phyloP scores from a whole-genome alignment of 2,888 invertebrate species.

The Sipha maydis region DNA sequence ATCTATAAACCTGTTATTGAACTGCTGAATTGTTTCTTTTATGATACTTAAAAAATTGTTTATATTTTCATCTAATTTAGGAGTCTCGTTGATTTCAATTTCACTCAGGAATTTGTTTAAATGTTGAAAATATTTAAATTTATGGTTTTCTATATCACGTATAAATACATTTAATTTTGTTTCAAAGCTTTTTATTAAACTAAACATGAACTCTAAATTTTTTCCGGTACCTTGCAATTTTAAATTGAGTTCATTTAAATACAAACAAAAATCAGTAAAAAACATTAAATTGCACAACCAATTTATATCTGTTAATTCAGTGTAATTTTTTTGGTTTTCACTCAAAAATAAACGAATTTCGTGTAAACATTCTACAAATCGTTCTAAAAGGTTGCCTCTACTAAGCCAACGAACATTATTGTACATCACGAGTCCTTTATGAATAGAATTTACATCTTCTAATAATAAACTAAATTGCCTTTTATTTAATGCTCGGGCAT shows the following conservation, averaged over 20 bases:
- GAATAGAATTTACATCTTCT: constrained; percentile 34
- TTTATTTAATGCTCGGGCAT: constrained; percentile 34
- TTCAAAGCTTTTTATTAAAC: constrained; percentile 38
- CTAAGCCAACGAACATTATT: constrained; percentile 63
- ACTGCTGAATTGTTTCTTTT: constrained; percentile 11
- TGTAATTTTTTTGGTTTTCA: constrained; percentile 35
- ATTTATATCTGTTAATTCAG: constrained; percentile 34
- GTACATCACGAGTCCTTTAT: constrained; percentile 62
- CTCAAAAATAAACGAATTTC: constrained; percentile 53
- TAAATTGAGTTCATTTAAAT: constrained; percentile 29
- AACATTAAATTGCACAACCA: constrained; percentile 26
- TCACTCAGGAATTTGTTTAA: constrained; percentile 34
- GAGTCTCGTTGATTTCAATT: constrained; percentile 6
- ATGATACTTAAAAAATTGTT: too few species aligned
- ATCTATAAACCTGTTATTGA: constrained; percentile 22
- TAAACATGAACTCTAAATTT: constrained; percentile 34
- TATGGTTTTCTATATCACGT: constrained; percentile 39
- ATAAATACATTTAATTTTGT: constrained; percentile 27
- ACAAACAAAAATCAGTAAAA: constrained; percentile 20
- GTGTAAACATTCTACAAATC: constrained; percentile 62
- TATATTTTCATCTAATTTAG: too few species aligned
- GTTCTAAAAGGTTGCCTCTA: constrained; percentile 63
- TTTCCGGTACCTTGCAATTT: constrained; percentile 21
- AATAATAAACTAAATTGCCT: constrained; percentile 61
- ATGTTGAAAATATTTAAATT: constrained; percentile 35